Evolutionary conservation across 2,888 invertebrate species (phyloP).

Genomic region (Molanna angustata): DNA sequence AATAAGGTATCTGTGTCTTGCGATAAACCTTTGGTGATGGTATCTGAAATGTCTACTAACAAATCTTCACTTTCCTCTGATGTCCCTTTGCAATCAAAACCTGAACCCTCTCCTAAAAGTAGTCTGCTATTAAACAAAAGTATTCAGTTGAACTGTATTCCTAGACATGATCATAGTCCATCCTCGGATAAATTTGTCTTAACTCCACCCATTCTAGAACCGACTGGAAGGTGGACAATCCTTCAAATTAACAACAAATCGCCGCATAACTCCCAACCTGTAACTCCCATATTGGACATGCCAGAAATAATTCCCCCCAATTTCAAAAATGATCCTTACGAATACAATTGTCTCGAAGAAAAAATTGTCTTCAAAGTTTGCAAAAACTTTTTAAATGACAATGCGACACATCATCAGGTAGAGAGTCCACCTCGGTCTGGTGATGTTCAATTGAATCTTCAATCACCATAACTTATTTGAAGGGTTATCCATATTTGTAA

Average conservation of each 20-base stretch:
- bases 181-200: conserved; percentile 21
- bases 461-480: no score
- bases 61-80: conserved; percentile 23
- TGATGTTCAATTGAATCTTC: conserved; percentile 13
- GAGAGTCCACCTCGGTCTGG: conserved; percentile 13
- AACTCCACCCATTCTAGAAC: conserved; percentile 36
- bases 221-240: conserved; percentile 53
- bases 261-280: conserved; percentile 24
- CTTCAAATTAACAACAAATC: conserved; percentile 48
- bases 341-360: conserved; percentile 26
- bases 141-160: conserved; percentile 13
- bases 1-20: conserved; percentile 33
- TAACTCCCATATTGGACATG: conserved; percentile 27
- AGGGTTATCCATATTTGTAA: no score
- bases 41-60: conserved; percentile 54
- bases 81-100: conserved; percentile 19
- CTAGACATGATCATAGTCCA: conserved; percentile 13
- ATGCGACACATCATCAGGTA: conserved; percentile 11
- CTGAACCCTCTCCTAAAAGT: conserved; percentile 8
- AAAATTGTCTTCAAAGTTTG: conserved; percentile 26
- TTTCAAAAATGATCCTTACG: conserved; percentile 22
- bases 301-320: conserved; percentile 26
- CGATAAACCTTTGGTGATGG: conserved; percentile 57
- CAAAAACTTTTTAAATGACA: conserved; percentile 25
- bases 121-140: conserved; percentile 7